These are phyloP conservation scores for Tiliqua scincoides DNA, from an alignment of 2,113 vertebrate genomes.

Conservation along the genomic window DNA sequence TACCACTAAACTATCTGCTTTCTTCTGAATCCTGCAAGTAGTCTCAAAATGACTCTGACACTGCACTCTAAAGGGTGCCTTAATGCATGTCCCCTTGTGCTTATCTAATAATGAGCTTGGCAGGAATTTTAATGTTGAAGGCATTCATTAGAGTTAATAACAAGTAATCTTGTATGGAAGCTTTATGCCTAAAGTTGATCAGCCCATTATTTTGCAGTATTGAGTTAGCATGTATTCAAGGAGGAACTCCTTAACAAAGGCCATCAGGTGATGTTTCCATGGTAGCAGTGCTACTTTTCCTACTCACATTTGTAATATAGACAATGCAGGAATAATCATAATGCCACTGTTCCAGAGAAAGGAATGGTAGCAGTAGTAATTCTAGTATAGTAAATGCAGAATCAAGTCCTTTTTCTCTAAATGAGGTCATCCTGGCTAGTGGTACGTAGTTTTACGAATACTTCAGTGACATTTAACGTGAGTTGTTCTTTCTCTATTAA, in stretches of 20 bases:
- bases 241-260: conserved; percentile 63
- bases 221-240: conserved; percentile 52
- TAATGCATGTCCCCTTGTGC: conserved; percentile 56
- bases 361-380: conserved; percentile 31
- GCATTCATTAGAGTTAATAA: conserved; percentile 70
- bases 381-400: not conserved
- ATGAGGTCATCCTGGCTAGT: conserved; percentile 13
- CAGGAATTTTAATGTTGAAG: conserved; percentile 55
- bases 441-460: conserved; percentile 9
- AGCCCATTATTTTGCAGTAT: conserved; percentile 38
- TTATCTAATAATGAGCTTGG: conserved; percentile 70
- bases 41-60: conserved; percentile 58
- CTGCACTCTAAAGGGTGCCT: conserved; percentile 64
- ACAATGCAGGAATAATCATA: conserved; percentile 41
- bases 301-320: conserved; percentile 45
- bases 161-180: conserved; percentile 62
- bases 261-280: conserved; percentile 77
- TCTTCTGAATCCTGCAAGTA: conserved; percentile 47
- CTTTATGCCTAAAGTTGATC: conserved; percentile 51
- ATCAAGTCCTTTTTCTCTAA: not conserved
- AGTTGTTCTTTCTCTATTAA: conserved; percentile 32
- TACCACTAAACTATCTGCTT: conserved; percentile 44
- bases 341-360: conserved; percentile 52
- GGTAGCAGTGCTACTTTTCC: conserved; percentile 69
- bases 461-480: accelerated